Base-by-base conservation (phyloP, 1,140 invertebrate species). In the Chironomus tepperi region DNA sequence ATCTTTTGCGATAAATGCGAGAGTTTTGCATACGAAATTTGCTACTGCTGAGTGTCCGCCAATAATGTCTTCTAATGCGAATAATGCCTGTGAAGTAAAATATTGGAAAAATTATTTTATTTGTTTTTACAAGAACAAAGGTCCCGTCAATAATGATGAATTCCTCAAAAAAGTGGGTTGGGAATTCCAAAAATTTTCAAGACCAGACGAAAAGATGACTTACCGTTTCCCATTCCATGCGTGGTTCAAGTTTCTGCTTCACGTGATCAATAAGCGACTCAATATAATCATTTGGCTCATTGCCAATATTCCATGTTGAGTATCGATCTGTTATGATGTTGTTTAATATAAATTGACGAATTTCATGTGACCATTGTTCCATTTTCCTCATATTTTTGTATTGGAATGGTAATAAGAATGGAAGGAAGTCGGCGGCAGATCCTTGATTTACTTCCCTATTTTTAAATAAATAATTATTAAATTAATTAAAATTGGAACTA, bases 11-110 rank as follows among this genome's bases (percentile, higher is more conserved):
- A 93, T 79, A 74, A 87, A 87, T 1, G 87, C 88, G 3, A 93
- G 78, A 2, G 88, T 83, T 65, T 93, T 86, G 83, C 92, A 88
- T 8, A 93, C 83, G 1, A 94, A 82, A 78, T 94, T 95, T 0
- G 89, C 89, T 43, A 95, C 86, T 0, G 93, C 93, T 0, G 91
- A 89, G 79, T 93, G 91, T 6, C 93, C 93, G 0, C 93, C 93
- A 1, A 94, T 82, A 75, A 95, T 90, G 77, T 93, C 91, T 82
- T 93, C 91, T 0, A 93, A 81, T 75, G 90, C 89, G 78, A 90
- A 92, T 7, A 91, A 83, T 8, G 90, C 65, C 65, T 70, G 18
- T 70, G 65, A 70, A 57, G 19, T 70, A 7, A 19, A 70, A 18
- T 7, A 67, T 57, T 57, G 9, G n/a, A n/a, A n/a, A 67, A 67